Evolutionary conservation across 2,888 invertebrate species (phyloP).

Genomic region (Acleris emargana): DNA sequence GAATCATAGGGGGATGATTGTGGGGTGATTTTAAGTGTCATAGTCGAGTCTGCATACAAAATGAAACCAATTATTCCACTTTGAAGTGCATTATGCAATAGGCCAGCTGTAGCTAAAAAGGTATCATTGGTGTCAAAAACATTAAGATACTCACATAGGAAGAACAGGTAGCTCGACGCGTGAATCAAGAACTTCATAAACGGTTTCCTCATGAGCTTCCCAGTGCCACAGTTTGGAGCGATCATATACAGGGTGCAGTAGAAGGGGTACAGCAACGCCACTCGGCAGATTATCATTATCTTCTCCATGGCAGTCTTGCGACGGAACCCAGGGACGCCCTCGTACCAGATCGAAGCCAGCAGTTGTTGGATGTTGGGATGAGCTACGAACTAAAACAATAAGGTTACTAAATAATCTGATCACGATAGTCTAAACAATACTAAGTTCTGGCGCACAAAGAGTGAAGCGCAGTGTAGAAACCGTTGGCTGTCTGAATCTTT

Average conservation of each 20-base stretch:
- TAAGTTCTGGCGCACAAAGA: no score
- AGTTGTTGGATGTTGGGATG: constrained; percentile 97
- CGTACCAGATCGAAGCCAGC: constrained; percentile 96
- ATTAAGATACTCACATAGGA: constrained; percentile 89
- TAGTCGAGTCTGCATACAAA: no score
- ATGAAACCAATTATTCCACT: no score
- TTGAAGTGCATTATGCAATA: no score
- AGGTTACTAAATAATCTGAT: neutral
- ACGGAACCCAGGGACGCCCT: constrained; percentile 96
- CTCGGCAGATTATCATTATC: constrained; percentile 88
- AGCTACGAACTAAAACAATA: constrained; percentile 90
- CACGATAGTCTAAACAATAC: no score
- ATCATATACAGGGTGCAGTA: constrained; percentile 94
- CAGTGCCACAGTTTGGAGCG: constrained; percentile 91
- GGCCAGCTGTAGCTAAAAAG: no score
- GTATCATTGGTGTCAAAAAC: no score
- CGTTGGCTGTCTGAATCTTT: neutral
- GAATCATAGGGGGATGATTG: no score
- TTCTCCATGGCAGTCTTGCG: constrained; percentile 90
- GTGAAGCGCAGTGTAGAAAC: no score
- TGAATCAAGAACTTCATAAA: constrained; percentile 98
- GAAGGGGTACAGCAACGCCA: constrained; percentile 93
- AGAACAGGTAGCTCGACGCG: constrained; percentile 96
- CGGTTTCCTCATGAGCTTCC: constrained; percentile 94
- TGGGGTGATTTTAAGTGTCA: no score